Evolutionary conservation across 2,888 invertebrate species (phyloP).

Genomic region (Chironomus tentans): DNA sequence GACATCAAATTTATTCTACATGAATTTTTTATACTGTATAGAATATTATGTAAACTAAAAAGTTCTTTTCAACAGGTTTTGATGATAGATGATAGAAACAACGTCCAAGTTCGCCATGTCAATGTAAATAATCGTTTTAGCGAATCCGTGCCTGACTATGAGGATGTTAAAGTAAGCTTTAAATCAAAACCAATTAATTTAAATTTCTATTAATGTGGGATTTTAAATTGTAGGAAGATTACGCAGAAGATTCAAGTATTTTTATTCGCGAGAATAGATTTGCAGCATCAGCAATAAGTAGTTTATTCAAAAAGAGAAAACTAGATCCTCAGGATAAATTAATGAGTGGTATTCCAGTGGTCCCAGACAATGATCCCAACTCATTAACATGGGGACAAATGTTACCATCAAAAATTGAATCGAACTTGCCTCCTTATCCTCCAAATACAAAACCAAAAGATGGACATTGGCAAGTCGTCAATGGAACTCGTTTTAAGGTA

Average conservation of each 20-base stretch:
- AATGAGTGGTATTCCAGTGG: constrained; percentile 20
- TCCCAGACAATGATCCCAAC: constrained; percentile 29
- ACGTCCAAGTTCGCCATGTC: constrained; percentile 47
- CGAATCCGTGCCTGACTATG: constrained; percentile 54
- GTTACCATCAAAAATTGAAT: constrained; percentile 41
- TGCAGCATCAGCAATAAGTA: constrained; percentile 31
- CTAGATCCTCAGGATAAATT: constrained; percentile 17
- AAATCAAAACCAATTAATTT: too few species aligned
- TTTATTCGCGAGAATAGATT: constrained; percentile 41
- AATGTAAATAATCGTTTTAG: constrained; percentile 44
- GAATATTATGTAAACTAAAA: too few species aligned
- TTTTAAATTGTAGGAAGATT: constrained; percentile 39
- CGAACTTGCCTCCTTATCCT: constrained; percentile 51
- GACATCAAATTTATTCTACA: too few species aligned
- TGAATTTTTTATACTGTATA: too few species aligned
- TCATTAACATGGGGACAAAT: constrained; percentile 42
- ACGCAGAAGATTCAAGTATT: constrained; percentile 39
- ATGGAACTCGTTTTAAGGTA: constrained; percentile 53
- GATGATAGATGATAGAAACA: constrained; percentile 49
- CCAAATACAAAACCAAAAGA: constrained; percentile 59
- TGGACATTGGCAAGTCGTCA: constrained; percentile 63
- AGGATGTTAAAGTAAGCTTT: constrained; percentile 53
- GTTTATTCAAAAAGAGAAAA: constrained; percentile 20
- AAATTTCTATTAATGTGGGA: too few species aligned
- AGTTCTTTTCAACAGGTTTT: constrained; percentile 34